Base-by-base conservation (phyloP, 2,888 invertebrate species). In the Folsomia candida region DNA sequence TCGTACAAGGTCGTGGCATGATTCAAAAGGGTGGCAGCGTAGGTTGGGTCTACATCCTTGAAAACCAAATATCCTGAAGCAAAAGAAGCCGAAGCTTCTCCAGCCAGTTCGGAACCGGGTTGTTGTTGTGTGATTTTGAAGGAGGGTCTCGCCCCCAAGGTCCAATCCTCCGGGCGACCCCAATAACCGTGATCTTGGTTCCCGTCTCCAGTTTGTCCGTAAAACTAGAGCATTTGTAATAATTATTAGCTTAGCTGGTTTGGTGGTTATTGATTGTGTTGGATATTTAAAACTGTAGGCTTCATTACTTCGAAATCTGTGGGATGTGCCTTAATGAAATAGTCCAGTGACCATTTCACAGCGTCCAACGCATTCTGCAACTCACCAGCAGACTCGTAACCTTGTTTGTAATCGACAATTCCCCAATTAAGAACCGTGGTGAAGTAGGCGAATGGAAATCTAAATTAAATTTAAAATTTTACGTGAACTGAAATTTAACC, bases 271-370 rank as follows among this genome's bases (percentile, higher is more conserved):
- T n/a, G n/a, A n/a, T n/a, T n/a, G n/a, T 18, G 47, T 47, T 47
- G 9, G 47, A 14, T 14, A 62, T 27, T 67, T 25, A 28, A 24
- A 28, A n/a, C 58, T 9, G 20, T 18, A 14, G 6, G 47, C n/a
- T n/a, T n/a, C 18, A 47, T 47, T 47, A 47, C 47, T 18, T 11
- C 47, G 18, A 11, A 47, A 11, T 11, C 2, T 68, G 81, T 22
- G 6, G 57, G 57, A 57, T 57, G 81, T 62, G 81, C 81, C 76
- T 83, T 88, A 72, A 88, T 83, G 77, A 88, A 85, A 80, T 87
- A 88, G 81, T 88, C 87, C 1, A 86, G 85, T 0, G 86, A 85
- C 88, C 88, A 88, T 81, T 85, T 85, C 22, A 88, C 81, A 0
- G 85, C 84, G n/a, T 82, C 83, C 28, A 84, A 81, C 2, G 83